These are phyloP conservation scores for Drosophila azteca DNA, from an alignment of 1,140 invertebrate genomes.

Conservation along the genomic window DNA sequence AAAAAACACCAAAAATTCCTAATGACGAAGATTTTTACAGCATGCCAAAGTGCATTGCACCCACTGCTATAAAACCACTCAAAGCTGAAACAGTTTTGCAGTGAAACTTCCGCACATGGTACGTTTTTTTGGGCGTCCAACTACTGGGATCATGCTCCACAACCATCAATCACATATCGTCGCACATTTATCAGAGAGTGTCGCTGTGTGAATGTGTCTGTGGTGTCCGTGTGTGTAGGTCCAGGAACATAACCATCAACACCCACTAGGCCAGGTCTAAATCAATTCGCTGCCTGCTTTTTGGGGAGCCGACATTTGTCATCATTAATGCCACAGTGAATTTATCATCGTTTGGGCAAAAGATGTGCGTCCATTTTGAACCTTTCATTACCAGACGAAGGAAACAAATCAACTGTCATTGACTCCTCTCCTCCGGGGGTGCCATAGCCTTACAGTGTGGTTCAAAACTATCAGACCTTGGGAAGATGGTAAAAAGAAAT, in stretches of 20 bases:
- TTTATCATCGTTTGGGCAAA: slow-evolving; percentile 52
- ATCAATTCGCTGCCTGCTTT: slow-evolving; percentile 42
- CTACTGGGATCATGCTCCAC: slow-evolving; percentile 13
- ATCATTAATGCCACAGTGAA: slow-evolving; percentile 51
- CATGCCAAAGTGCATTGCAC: slow-evolving; percentile 21
- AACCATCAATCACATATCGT: slow-evolving; percentile 32
- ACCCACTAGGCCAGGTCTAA: slow-evolving; percentile 26
- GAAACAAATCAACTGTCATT: slow-evolving; percentile 52
- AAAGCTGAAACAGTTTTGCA: slow-evolving; percentile 1
- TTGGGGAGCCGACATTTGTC: slow-evolving; percentile 50
- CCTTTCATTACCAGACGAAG: slow-evolving; percentile 60
- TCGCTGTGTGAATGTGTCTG: slow-evolving; percentile 10
- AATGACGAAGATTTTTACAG: slow-evolving; percentile 23
- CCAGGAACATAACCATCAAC: slow-evolving; percentile 26
- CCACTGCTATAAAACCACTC: slow-evolving; percentile 3
- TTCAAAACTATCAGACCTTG: not conserved
- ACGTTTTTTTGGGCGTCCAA: not conserved
- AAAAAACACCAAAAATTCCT: slow-evolving; percentile 12
- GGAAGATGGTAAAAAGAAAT: not conserved
- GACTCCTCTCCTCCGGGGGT: slow-evolving; percentile 38
- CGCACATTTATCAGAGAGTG: slow-evolving; percentile 17
- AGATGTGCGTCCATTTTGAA: slow-evolving; percentile 47
- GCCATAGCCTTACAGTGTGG: slow-evolving; percentile 2
- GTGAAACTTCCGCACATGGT: not conserved
- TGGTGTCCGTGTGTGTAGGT: not conserved